phyloP scores from a whole-genome alignment of 1,140 invertebrate genomes.

The Drosophila rhopaloa region DNA sequence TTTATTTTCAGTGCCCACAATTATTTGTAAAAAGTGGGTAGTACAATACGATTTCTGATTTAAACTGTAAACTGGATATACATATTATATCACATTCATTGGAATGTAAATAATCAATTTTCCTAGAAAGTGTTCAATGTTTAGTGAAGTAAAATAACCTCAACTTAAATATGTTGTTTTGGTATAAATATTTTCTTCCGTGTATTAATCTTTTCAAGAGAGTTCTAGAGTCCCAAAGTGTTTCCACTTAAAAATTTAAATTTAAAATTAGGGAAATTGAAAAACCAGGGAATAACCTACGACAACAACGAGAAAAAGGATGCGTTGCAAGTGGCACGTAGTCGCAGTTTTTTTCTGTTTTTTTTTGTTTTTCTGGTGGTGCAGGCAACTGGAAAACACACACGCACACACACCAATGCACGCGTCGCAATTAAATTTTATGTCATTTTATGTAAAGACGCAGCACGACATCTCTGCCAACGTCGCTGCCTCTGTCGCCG shows the following conservation, averaged over 20 bases:
- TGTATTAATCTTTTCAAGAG: background rate
- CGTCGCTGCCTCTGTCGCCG: conserved; percentile 15
- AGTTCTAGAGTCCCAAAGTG: background rate
- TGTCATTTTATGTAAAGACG: conserved; percentile 59
- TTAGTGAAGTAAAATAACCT: too few species aligned
- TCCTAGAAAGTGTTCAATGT: too few species aligned
- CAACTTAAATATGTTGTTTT: too few species aligned
- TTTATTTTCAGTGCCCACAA: too few species aligned
- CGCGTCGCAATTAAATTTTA: conserved; percentile 51
- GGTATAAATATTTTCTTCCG: background rate
- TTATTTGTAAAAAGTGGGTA: too few species aligned
- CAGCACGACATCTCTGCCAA: conserved; percentile 17
- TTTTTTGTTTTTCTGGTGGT: conserved; percentile 20
- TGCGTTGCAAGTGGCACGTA: conserved; percentile 72
- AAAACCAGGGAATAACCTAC: conserved; percentile 26
- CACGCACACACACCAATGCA: conserved; percentile 15
- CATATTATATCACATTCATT: too few species aligned
- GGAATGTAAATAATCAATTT: too few species aligned
- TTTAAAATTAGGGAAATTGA: background rate
- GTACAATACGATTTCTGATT: too few species aligned
- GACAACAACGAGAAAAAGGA: conserved; percentile 54
- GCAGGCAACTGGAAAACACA: conserved; percentile 43
- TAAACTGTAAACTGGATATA: too few species aligned
- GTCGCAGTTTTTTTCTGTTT: conserved; percentile 15
- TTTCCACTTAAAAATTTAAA: conserved; percentile 4